Evolutionary conservation across 2,113 vertebrate species (phyloP), one percentile per base, ranked within the genome.

Genomic region (Sitta europaea): DNA sequence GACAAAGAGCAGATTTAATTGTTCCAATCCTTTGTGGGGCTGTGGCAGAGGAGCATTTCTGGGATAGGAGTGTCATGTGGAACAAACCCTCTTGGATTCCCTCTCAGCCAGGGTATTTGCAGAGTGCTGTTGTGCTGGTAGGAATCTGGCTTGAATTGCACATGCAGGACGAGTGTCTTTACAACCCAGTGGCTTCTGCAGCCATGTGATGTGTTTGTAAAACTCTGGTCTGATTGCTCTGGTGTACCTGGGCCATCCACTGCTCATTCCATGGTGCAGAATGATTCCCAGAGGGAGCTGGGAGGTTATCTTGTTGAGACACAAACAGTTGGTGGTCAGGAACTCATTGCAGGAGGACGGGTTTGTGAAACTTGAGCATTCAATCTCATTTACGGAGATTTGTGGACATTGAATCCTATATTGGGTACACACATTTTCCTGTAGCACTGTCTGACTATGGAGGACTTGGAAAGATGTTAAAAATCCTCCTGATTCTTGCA

Each of bases 121-220:
- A 22, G 82, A 38, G 54, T 1, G 1, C 25, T 45, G 16, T 13
- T 3, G 2, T 71, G 50, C 29, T 12, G 2, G 24, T 31, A 9
- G 48, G 58, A 21, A 33, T 36, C 79, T 73, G 65, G 2, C 43
- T 33, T 8, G 4, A 33, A 35, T 13, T 40, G 15, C 58, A 21
- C 1, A 0, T 57, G 68, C 43, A 28, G 62, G 53, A n/a, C 0
- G 0, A 31, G 20, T 12, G 13, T 66, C 55, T 55, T 36, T 33
- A 27, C 12, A 9, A 61, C 17, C 51, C 51, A 7, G n/a, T 47
- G 21, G 21, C 29, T 71, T 71, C 36, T 57, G 72, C 42, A 70
- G 71, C 29, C 0, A 0, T 9, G 5, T 8, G 23, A 12, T n/a
- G 23, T 16, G 4, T 48, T 31, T 63, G 0, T 21, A 35, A 57